Percentiles rank a stretch among this genome's conserved stretches.
Conservation (phyloP, 2,113 vertebrate species). For the Zapornia atra region DNA sequence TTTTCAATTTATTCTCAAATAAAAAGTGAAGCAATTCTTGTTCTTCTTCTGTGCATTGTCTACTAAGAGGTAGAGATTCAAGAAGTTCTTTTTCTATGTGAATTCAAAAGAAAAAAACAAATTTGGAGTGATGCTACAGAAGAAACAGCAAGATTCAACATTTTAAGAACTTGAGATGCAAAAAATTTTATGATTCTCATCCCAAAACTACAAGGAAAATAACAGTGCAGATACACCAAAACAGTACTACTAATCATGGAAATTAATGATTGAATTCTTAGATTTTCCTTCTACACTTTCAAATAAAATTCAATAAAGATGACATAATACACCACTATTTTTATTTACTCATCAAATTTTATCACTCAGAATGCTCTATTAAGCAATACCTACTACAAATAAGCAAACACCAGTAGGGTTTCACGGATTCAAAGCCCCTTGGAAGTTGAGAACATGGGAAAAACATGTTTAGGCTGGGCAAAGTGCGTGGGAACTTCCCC, state of each 20-base stretch:
- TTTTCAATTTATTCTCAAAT: conserved; percentile 98
- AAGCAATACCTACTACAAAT: background rate
- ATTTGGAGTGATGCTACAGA: background rate
- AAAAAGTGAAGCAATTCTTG: conserved; percentile 93
- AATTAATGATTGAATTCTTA: background rate
- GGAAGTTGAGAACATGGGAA: background rate
- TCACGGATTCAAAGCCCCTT: background rate
- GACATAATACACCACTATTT: background rate
- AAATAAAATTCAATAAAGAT: background rate
- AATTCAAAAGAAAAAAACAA: background rate
- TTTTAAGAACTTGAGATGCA: background rate
- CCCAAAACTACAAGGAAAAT: background rate
- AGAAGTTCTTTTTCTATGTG: conserved; percentile 93
- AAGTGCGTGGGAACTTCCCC: background rate
- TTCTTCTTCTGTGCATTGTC: conserved; percentile 92
- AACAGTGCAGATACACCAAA: background rate
- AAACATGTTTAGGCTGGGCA: background rate
- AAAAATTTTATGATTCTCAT: background rate
- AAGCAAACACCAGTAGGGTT: background rate
- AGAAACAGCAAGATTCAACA: background rate
- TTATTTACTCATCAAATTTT: background rate
- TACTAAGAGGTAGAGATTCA: conserved; percentile 91
- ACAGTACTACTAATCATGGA: background rate
- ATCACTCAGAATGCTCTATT: background rate
- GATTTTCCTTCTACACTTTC: background rate